Conservation (phyloP, 2,113 vertebrate species). For the Procavia capensis region DNA sequence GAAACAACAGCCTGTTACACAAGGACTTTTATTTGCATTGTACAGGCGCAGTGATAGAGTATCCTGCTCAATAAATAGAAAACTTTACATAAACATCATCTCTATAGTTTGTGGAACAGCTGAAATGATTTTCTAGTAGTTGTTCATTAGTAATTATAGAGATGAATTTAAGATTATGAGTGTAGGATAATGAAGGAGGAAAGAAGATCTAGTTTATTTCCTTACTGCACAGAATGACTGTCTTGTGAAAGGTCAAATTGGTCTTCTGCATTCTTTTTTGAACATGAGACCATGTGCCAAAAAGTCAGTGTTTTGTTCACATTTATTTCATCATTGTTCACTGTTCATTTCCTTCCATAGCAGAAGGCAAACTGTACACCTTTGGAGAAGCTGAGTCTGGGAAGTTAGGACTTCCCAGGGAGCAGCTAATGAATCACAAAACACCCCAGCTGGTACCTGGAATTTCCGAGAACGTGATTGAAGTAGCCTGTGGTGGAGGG, state of each 20-base stretch:
- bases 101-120: constrained; percentile 51
- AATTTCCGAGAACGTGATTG: constrained; percentile 91
- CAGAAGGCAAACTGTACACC: constrained; percentile 93
- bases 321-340: neutral
- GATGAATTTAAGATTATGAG: constrained; percentile 33
- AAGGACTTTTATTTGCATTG: neutral
- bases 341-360: constrained; percentile 84
- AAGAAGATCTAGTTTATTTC: constrained; percentile 10
- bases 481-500: constrained; percentile 95
- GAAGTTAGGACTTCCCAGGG: constrained; percentile 92
- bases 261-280: neutral
- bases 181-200: constrained; percentile 31
- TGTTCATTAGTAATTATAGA: constrained; percentile 22
- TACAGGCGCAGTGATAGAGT: neutral
- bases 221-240: constrained; percentile 22
- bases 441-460: constrained; percentile 92
- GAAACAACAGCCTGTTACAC: neutral
- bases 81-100: neutral
- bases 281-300: neutral
- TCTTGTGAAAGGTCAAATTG: constrained; percentile 39
- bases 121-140: constrained; percentile 40
- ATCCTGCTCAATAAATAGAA: neutral
- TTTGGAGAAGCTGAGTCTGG: constrained; percentile 96
- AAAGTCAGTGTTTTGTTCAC: neutral
- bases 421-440: constrained; percentile 90